These are phyloP conservation scores for Poeciliopsis paucimaculata DNA, from an alignment of 2,797 vertebrate species.

Conservation along the genomic window DNA sequence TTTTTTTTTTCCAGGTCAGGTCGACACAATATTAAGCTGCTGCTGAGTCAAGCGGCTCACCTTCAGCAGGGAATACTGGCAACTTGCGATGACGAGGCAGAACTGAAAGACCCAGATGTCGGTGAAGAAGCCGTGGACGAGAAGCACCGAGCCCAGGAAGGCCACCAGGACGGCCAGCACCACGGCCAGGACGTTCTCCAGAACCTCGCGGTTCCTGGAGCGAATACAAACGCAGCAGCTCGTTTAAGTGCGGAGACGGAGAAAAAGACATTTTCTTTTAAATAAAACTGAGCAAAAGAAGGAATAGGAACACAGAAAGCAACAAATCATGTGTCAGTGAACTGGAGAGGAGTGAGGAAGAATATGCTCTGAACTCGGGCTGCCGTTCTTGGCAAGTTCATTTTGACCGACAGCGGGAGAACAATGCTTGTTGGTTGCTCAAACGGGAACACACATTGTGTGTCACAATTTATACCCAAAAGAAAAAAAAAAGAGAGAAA, in stretches of 20 bases:
- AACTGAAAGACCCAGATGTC: constrained; percentile 99
- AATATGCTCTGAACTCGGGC: neutral
- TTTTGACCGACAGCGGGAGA: neutral
- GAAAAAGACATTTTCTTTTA: neutral
- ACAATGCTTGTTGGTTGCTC: neutral
- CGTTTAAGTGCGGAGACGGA: neutral
- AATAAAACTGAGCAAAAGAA: neutral
- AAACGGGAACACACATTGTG: neutral
- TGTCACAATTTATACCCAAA: neutral
- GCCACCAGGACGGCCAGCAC: constrained; percentile 95
- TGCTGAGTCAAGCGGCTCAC: constrained; percentile 70
- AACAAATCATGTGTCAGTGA: neutral
- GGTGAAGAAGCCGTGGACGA: constrained; percentile 95
- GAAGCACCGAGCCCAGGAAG: constrained; percentile 95
- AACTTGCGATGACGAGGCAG: constrained; percentile 98
- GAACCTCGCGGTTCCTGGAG: constrained; percentile 93
- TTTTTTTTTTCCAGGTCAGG: neutral
- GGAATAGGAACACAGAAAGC: neutral
- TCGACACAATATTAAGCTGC: neutral
- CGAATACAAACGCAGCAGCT: neutral
- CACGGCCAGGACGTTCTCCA: constrained; percentile 95
- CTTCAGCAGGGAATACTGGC: constrained; percentile 98
- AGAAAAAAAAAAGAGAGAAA: no score
- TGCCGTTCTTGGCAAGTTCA: neutral
- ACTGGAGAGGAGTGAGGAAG: neutral